These are phyloP conservation scores for Hirudo medicinalis DNA, from an alignment of 1,140 invertebrate genomes.

Conservation along the genomic window DNA sequence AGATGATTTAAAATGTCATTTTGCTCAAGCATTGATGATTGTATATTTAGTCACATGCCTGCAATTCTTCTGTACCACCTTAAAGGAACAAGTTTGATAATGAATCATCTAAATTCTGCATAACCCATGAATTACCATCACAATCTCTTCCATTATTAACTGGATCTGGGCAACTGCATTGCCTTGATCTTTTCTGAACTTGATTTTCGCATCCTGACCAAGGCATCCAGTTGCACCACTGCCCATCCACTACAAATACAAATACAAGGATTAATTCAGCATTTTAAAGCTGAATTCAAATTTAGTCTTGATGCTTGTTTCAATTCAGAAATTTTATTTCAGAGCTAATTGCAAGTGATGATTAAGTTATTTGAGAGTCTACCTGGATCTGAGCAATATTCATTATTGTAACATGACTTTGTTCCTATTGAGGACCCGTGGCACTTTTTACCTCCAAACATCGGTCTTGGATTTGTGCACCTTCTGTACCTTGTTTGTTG, in stretches of 20 bases:
- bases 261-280: too few relatives aligned
- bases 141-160: slow-evolving; percentile 12
- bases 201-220: slow-evolving; percentile 1
- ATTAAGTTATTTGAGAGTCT: neutral
- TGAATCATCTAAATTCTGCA: too few relatives aligned
- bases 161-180: neutral
- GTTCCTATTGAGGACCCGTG: neutral
- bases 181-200: slow-evolving; percentile 7
- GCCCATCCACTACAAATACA: neutral
- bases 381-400: slow-evolving; percentile 12
- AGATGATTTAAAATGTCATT: too few relatives aligned
- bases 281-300: too few relatives aligned
- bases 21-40: too few relatives aligned
- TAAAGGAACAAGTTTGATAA: too few relatives aligned
- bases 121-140: neutral
- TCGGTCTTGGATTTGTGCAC: slow-evolving; percentile 14
- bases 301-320: too few relatives aligned
- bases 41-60: too few relatives aligned
- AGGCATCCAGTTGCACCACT: slow-evolving; percentile 10
- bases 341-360: slow-evolving; percentile 4
- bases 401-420: slow-evolving; percentile 14
- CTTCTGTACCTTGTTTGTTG: slow-evolving; percentile 13
- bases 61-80: too few relatives aligned
- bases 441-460: slow-evolving; percentile 14
- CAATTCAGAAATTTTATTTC: too few relatives aligned